A percentile compares a stretch with the other conserved stretches of the same genome.
Evolutionary conservation across 2,888 invertebrate species (phyloP).

Genomic region (Pinctada fucata): DNA sequence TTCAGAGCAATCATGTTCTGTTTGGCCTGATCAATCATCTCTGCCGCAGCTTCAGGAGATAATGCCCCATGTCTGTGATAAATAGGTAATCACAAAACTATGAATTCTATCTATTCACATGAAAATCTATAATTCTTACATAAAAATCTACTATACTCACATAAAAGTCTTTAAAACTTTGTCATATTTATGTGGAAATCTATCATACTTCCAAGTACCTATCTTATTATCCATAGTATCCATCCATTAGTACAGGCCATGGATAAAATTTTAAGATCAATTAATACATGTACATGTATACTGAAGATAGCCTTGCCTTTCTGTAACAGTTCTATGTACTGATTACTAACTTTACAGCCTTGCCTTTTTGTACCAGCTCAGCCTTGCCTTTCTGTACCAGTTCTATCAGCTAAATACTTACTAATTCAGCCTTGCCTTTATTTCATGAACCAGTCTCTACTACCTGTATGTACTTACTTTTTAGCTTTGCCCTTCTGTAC

Average conservation of each 20-base stretch:
- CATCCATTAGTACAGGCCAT: too few relatives aligned
- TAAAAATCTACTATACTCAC: conserved; percentile 4
- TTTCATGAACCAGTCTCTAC: not conserved
- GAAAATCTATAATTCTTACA: not conserved
- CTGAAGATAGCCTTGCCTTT: too few relatives aligned
- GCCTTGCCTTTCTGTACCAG: conserved; percentile 63
- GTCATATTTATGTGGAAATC: too few relatives aligned
- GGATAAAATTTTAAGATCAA: too few relatives aligned
- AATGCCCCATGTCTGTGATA: conserved; percentile 15
- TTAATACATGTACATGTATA: too few relatives aligned
- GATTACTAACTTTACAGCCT: too few relatives aligned
- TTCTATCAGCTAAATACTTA: conserved; percentile 45
- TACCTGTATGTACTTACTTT: conserved; percentile 65
- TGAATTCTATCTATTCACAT: too few relatives aligned
- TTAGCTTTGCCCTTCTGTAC: conserved; percentile 64
- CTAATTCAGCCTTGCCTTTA: conserved; percentile 56
- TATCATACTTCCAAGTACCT: too few relatives aligned
- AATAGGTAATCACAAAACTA: too few relatives aligned
- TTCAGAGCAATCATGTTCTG: conserved; percentile 63
- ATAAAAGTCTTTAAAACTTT: conserved; percentile 44
- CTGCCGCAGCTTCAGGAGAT: conserved; percentile 53
- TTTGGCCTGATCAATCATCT: conserved; percentile 61
- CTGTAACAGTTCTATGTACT: too few relatives aligned
- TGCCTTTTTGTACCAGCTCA: conserved; percentile 30
- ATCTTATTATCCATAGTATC: too few relatives aligned